Percentiles rank a stretch among this genome's conserved stretches.
These are phyloP conservation scores for Trichogramma pretiosum DNA, from an alignment of 1,140 invertebrate genomes.

Conservation along the genomic window DNA sequence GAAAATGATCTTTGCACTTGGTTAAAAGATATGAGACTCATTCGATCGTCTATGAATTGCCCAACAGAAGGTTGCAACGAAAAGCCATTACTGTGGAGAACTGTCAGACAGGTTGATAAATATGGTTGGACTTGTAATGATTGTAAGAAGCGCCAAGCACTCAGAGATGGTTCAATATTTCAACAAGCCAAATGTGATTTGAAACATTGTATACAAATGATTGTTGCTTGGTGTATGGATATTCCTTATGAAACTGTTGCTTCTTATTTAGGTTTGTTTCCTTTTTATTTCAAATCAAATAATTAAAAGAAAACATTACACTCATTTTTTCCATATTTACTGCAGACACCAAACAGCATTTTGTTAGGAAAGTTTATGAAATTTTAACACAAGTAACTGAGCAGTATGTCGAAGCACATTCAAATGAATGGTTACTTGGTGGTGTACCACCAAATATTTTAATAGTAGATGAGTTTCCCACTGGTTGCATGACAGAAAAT, in stretches of 20 bases:
- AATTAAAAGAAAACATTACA: too few species aligned
- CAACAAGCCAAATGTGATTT: conserved; percentile 43
- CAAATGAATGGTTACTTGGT: conserved; percentile 40
- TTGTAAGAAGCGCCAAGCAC: conserved; percentile 38
- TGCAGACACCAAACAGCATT: conserved; percentile 41
- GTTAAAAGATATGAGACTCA: conserved; percentile 43
- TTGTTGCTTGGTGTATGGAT: conserved; percentile 45
- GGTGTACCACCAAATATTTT: conserved; percentile 39
- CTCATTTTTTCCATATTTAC: conserved; percentile 14
- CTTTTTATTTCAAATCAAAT: conserved; percentile 7
- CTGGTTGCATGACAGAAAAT: conserved; percentile 39
- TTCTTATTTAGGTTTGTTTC: conserved; percentile 29
- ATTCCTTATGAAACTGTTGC: conserved; percentile 34
- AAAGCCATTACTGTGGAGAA: conserved; percentile 38
- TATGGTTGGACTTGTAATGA: conserved; percentile 43
- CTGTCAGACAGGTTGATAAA: conserved; percentile 44
- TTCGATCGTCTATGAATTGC: conserved; percentile 35
- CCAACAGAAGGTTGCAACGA: conserved; percentile 34
- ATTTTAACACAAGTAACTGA: conserved; percentile 38
- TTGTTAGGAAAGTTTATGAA: conserved; percentile 42
- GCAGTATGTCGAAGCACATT: conserved; percentile 37
- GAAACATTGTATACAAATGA: conserved; percentile 41
- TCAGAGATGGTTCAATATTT: conserved; percentile 45
- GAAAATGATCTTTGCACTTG: conserved; percentile 45
- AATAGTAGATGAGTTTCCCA: conserved; percentile 46